phyloP scores from a whole-genome alignment of 2,797 vertebrate species.

The Acanthurus lineatus region DNA sequence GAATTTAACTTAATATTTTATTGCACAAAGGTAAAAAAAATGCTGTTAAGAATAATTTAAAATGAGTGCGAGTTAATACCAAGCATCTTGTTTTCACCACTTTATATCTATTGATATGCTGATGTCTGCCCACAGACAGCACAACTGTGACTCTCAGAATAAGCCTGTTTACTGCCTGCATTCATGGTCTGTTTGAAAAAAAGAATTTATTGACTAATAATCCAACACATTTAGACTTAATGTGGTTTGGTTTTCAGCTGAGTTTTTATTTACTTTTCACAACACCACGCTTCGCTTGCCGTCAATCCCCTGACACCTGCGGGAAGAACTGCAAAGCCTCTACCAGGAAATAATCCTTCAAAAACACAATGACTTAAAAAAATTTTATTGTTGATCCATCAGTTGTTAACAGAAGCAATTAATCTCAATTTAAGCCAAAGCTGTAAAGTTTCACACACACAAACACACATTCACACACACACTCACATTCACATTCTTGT shows the following conservation, averaged over 20 bases:
- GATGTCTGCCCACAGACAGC: conserved; percentile 6
- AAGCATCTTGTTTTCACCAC: not conserved
- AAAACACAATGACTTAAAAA: not conserved
- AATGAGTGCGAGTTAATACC: not conserved
- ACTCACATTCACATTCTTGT: not conserved
- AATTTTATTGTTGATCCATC: not conserved
- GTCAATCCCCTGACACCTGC: conserved; percentile 48
- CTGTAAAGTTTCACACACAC: not conserved
- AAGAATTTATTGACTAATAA: conserved; percentile 38
- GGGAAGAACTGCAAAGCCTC: conserved; percentile 16
- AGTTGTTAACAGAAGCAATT: not conserved
- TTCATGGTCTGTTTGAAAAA: conserved; percentile 27
- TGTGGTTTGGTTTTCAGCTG: conserved; percentile 52
- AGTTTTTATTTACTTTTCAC: conserved; percentile 16
- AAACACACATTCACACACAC: too few relatives aligned
- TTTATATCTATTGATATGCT: not conserved
- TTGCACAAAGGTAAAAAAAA: too few relatives aligned
- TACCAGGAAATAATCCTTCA: conserved; percentile 47
- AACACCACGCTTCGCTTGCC: conserved; percentile 36
- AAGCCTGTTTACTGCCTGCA: not conserved
- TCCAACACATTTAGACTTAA: conserved; percentile 15
- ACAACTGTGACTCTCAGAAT: not conserved
- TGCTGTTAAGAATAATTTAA: not conserved
- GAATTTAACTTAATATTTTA: not conserved
- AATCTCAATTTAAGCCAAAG: not conserved